A percentile compares a stretch with the other conserved stretches of the same genome.
These are phyloP conservation scores for Steinernema carpocapsae DNA, from an alignment of 2,888 invertebrate species.

Conservation along the genomic window DNA sequence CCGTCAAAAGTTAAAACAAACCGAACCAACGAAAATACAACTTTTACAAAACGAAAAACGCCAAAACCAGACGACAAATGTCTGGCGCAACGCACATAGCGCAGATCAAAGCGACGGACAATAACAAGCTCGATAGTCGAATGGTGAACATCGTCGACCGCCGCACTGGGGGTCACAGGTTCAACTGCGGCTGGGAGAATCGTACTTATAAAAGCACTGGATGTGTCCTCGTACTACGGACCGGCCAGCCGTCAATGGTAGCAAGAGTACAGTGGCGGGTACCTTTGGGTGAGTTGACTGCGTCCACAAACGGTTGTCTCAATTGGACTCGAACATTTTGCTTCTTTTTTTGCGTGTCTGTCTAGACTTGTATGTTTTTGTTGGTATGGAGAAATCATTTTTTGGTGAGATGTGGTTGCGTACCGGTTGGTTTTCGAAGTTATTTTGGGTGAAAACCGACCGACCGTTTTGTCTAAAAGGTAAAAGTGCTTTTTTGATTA, in stretches of 20 bases:
- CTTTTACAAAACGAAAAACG: not conserved
- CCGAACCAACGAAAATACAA: not conserved
- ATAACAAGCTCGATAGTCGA: not conserved
- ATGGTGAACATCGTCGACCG: not conserved
- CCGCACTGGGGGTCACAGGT: not conserved
- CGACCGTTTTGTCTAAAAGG: too few relatives aligned
- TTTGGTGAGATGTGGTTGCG: too few relatives aligned
- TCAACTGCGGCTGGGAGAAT: not conserved
- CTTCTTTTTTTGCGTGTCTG: not conserved
- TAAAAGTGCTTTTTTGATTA: too few relatives aligned
- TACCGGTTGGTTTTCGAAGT: too few relatives aligned
- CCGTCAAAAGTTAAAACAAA: too few relatives aligned
- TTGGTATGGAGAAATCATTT: too few relatives aligned
- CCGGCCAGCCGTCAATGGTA: constrained; percentile 26
- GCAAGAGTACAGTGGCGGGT: constrained; percentile 9
- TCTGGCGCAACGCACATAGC: too few relatives aligned
- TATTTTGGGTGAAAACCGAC: too few relatives aligned
- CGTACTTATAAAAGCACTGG: constrained; percentile 22
- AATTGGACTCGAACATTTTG: constrained; percentile 14
- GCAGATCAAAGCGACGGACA: not conserved
- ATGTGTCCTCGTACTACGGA: constrained; percentile 18
- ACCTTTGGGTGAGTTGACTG: constrained; percentile 16
- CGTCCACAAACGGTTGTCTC: not conserved
- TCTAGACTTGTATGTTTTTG: not conserved
- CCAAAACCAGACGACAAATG: not conserved